A percentile compares a stretch with the other conserved stretches of the same genome.
phyloP scores from a whole-genome alignment of 1,140 invertebrate species.

The Acromyrmex charruanus region DNA sequence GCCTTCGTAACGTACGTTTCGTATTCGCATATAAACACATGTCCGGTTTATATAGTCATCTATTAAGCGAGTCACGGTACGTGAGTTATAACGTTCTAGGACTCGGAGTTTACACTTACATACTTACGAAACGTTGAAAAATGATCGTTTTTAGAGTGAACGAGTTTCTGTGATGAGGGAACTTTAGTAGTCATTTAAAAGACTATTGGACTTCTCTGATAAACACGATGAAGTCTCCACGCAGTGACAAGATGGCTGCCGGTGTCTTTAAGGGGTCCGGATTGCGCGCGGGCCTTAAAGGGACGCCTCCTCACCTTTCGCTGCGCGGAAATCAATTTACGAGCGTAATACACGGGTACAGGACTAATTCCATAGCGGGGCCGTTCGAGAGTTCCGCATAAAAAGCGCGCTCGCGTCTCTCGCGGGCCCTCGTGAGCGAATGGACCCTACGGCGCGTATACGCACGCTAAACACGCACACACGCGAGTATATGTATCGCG shows the following conservation, averaged over 20 bases:
- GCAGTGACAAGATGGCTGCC: slow-evolving; percentile 46
- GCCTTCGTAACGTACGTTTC: slow-evolving; percentile 40
- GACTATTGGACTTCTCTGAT: not conserved
- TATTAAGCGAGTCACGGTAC: slow-evolving; percentile 1
- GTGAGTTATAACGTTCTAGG: not conserved
- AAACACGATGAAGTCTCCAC: not conserved
- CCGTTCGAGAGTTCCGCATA: slow-evolving; percentile 69
- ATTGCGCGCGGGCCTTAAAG: slow-evolving; percentile 44
- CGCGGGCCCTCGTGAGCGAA: slow-evolving; percentile 39
- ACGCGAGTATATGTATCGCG: not conserved
- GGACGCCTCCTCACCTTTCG: slow-evolving; percentile 69
- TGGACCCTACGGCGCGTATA: slow-evolving; percentile 49
- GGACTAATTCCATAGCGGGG: slow-evolving; percentile 72
- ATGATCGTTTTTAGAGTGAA: not conserved
- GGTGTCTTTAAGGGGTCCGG: slow-evolving; percentile 19
- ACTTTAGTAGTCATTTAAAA: not conserved
- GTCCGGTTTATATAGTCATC: slow-evolving; percentile 31
- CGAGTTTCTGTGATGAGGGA: not conserved
- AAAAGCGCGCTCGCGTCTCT: slow-evolving; percentile 50
- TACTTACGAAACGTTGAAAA: not conserved
- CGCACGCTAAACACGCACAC: not conserved
- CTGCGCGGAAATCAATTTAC: slow-evolving; percentile 77
- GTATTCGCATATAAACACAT: slow-evolving; percentile 31
- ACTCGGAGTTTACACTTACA: not conserved
- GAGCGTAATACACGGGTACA: slow-evolving; percentile 77